Percentiles rank a stretch among this genome's conserved stretches.
phyloP scores from a whole-genome alignment of 2,113 vertebrate genomes.

The Paradisaea rubra region DNA sequence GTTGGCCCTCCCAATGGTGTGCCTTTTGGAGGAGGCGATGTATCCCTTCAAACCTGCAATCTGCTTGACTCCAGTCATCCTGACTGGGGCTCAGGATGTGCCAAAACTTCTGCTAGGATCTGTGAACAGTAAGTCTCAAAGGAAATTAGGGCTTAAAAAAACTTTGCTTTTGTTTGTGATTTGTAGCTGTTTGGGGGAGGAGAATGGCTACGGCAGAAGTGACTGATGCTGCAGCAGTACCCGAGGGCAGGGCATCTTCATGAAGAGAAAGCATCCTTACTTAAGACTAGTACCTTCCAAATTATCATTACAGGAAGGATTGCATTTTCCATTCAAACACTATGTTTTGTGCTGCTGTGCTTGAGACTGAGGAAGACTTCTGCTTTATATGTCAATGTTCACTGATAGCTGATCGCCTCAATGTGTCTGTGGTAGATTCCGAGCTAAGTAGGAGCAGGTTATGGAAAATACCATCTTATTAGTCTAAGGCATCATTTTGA shows the following conservation, averaged over 20 bases:
- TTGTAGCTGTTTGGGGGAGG: not conserved
- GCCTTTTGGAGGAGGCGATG: not conserved
- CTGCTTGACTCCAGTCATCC: slow-evolving; percentile 23
- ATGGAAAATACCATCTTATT: not conserved
- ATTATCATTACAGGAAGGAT: not conserved
- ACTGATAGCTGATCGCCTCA: not conserved
- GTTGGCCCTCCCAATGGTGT: not conserved
- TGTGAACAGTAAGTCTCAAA: slow-evolving; percentile 5
- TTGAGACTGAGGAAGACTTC: not conserved
- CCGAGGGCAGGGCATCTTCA: not conserved
- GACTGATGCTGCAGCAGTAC: not conserved
- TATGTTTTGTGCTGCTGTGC: not conserved
- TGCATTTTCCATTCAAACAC: not conserved
- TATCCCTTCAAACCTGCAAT: slow-evolving; percentile 48
- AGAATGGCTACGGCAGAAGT: not conserved
- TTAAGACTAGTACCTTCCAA: not conserved
- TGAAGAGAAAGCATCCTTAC: not conserved
- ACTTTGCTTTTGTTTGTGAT: not conserved
- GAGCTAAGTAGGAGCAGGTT: not conserved
- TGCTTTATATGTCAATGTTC: not conserved
- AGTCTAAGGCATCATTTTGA: not conserved
- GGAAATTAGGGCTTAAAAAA: slow-evolving; percentile 39
- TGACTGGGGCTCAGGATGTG: slow-evolving; percentile 10
- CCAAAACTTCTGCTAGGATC: slow-evolving; percentile 41
- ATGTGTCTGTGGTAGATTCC: not conserved